Conservation (phyloP, 1,140 invertebrate genomes). For the Nautilus pompilius region DNA sequence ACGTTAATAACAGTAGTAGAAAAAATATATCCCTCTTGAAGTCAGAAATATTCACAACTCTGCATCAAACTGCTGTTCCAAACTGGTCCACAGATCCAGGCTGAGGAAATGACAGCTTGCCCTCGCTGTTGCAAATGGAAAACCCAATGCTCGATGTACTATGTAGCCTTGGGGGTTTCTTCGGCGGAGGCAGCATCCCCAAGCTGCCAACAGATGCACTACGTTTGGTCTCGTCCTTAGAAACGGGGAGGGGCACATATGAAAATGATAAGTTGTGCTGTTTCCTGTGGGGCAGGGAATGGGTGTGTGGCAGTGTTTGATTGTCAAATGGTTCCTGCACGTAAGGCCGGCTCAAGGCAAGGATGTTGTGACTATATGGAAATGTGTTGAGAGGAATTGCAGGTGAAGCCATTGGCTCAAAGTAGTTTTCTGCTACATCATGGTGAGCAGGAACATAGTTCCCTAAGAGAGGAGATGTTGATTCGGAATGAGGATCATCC, state of each 20-base stretch:
- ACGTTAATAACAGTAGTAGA: too few species aligned
- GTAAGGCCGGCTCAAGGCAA: not conserved
- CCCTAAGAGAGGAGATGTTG: not conserved
- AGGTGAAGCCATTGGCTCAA: not conserved
- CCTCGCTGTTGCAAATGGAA: not conserved
- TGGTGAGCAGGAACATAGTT: not conserved
- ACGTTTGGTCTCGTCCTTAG: slow-evolving; percentile 1
- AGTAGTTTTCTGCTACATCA: not conserved
- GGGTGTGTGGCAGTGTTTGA: not conserved
- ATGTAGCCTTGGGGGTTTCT: not conserved
- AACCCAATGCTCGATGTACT: not conserved
- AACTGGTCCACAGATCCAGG: not conserved
- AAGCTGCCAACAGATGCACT: not conserved
- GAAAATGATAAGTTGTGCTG: not conserved
- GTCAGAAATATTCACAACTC: too few species aligned
- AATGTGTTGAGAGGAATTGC: not conserved
- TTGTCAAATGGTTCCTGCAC: too few species aligned
- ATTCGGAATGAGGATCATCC: not conserved
- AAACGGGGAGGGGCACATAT: not conserved
- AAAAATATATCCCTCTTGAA: too few species aligned
- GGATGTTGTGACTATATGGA: not conserved
- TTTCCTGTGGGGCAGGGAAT: not conserved
- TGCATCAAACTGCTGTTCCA: not conserved
- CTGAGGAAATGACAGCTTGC: not conserved
- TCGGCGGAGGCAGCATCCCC: not conserved